Conservation (phyloP, 2,888 invertebrate genomes). For the Tanypteryx hageni region DNA sequence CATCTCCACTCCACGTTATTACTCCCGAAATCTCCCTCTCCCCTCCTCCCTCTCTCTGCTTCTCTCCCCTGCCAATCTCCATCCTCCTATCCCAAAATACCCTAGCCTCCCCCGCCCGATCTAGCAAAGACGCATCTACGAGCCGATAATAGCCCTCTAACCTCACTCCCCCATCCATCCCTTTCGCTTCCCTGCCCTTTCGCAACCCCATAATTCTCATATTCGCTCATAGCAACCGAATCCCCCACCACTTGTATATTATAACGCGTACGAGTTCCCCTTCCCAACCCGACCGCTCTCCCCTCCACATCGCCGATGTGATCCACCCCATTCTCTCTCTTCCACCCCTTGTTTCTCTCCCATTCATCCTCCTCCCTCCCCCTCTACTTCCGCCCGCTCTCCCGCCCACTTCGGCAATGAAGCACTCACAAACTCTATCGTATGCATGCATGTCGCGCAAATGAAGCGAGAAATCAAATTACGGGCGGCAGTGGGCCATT, state of each 20-base stretch:
- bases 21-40: conserved; percentile 13
- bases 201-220: conserved; percentile 15
- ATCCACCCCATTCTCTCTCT: background rate
- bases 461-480: conserved; percentile 35
- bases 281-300: background rate
- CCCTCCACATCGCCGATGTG: background rate
- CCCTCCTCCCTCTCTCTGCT: background rate
- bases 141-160: conserved; percentile 9
- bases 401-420: background rate
- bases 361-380: background rate
- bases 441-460: conserved; percentile 14
- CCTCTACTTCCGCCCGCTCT: background rate
- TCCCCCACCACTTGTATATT: background rate
- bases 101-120: background rate
- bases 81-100: background rate
- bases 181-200: background rate
- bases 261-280: background rate
- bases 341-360: background rate
- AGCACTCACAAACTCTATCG: conserved; percentile 34
- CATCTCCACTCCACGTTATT: conserved; percentile 31
- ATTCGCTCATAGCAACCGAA: conserved; percentile 30
- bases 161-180: background rate
- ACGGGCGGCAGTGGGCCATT: background rate
- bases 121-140: background rate
- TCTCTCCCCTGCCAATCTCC: background rate